Conservation (phyloP, 35 echinoderm and acorn worm species). For the Chiridota heheva region DNA sequence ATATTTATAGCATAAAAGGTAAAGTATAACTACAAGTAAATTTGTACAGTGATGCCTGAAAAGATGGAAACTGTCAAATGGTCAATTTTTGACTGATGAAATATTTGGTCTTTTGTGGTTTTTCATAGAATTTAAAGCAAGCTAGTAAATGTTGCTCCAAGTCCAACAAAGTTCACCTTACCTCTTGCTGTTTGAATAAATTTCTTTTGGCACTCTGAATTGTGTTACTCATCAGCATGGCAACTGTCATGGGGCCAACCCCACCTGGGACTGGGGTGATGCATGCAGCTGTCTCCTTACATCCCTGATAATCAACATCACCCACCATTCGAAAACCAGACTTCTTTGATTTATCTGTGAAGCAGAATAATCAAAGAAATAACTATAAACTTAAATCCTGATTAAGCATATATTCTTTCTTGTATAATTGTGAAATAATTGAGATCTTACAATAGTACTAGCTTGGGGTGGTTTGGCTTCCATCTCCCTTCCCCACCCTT, state of each 20-base stretch:
- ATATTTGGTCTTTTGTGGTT: neutral
- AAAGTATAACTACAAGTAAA: no score
- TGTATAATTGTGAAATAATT: neutral
- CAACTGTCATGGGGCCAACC: slow-evolving; percentile 95
- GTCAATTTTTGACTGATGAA: no score
- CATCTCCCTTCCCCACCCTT: no score
- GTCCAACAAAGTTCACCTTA: no score
- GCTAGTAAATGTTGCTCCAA: no score
- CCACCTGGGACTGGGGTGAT: slow-evolving; percentile 96
- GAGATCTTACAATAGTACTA: neutral
- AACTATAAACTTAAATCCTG: no score
- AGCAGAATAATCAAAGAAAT: neutral
- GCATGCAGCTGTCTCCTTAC: slow-evolving; percentile 75
- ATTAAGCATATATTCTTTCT: neutral
- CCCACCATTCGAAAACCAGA: slow-evolving; percentile 78
- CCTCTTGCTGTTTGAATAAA: slow-evolving; percentile 35
- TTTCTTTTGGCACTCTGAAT: slow-evolving; percentile 80
- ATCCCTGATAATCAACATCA: slow-evolving; percentile 82
- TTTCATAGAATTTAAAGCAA: neutral
- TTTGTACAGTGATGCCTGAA: no score
- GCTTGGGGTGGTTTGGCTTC: no score
- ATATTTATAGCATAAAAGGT: no score
- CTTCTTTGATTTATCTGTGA: slow-evolving; percentile 77
- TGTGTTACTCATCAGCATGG: slow-evolving; percentile 92
- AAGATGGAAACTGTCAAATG: no score